Evolutionary conservation across 1,140 invertebrate species (phyloP).

Genomic region (Lycorma delicatula): DNA sequence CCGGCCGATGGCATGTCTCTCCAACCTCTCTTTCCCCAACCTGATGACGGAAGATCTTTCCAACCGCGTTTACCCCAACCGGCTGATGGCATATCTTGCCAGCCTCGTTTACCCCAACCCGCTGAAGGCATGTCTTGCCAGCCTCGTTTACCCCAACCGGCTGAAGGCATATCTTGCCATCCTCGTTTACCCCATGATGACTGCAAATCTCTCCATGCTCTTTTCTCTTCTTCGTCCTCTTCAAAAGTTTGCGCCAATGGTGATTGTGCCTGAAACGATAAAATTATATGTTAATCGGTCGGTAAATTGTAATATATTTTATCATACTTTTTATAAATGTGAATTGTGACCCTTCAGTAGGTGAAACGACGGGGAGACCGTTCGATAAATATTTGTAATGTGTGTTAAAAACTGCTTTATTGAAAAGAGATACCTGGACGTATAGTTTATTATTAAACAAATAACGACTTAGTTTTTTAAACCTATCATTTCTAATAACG

Average conservation of each 20-base stretch:
- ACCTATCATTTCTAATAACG: too few species aligned
- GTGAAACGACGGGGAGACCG: too few species aligned
- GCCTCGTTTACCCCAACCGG: constrained; percentile 23
- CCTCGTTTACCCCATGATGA: constrained; percentile 19
- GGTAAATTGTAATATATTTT: too few species aligned
- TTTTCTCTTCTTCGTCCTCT: constrained; percentile 20
- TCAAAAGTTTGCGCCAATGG: constrained; percentile 13
- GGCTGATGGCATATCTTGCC: constrained; percentile 25
- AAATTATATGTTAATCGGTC: too few species aligned
- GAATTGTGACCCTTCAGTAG: too few species aligned
- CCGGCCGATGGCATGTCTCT: constrained; percentile 25
- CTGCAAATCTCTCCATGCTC: constrained; percentile 19
- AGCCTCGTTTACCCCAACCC: constrained; percentile 30
- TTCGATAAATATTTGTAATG: too few species aligned
- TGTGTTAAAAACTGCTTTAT: too few species aligned
- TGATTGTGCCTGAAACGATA: neutral
- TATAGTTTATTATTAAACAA: too few species aligned
- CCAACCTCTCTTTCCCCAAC: constrained; percentile 32
- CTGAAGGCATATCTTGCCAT: constrained; percentile 18
- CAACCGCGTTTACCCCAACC: constrained; percentile 30
- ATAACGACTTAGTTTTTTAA: too few species aligned
- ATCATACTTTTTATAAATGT: too few species aligned
- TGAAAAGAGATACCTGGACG: too few species aligned
- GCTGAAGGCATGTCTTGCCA: constrained; percentile 20
- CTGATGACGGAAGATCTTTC: constrained; percentile 25